Evolutionary conservation across 1,140 invertebrate genomes (phyloP).

Genomic region (Sipha flava): DNA sequence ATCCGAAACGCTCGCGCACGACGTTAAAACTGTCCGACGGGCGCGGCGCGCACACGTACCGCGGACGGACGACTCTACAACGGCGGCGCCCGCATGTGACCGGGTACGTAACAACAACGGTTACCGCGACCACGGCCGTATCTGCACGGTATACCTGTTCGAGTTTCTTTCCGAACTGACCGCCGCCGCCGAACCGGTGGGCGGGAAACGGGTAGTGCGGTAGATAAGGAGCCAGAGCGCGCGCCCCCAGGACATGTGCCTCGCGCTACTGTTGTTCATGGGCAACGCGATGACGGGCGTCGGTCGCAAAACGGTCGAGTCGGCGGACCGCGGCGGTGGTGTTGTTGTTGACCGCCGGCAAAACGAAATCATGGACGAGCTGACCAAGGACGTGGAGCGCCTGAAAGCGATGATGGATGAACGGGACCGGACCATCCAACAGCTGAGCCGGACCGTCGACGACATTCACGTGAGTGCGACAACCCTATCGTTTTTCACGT

Average conservation of each 20-base stretch:
- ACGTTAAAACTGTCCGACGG: too few relatives aligned
- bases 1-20: not conserved
- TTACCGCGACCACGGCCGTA: too few relatives aligned
- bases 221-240: too few relatives aligned
- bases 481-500: too few relatives aligned
- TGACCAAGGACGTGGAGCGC: not conserved
- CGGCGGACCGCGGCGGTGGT: not conserved
- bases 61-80: too few relatives aligned
- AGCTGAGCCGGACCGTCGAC: not conserved
- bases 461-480: conserved; percentile 3
- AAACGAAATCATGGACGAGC: not conserved
- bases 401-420: not conserved
- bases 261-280: conserved; percentile 4
- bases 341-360: not conserved
- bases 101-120: too few relatives aligned
- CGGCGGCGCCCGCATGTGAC: too few relatives aligned
- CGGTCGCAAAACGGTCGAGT: not conserved
- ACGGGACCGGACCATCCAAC: not conserved
- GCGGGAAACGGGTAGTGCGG: not conserved
- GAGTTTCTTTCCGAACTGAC: too few relatives aligned
- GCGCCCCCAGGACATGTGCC: not conserved
- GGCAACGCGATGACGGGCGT: not conserved
- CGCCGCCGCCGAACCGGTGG: too few relatives aligned
- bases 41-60: too few relatives aligned
- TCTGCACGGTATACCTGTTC: too few relatives aligned